These are phyloP conservation scores for Phocoena sinus DNA, from an alignment of 2,113 vertebrate species.

Conservation along the genomic window DNA sequence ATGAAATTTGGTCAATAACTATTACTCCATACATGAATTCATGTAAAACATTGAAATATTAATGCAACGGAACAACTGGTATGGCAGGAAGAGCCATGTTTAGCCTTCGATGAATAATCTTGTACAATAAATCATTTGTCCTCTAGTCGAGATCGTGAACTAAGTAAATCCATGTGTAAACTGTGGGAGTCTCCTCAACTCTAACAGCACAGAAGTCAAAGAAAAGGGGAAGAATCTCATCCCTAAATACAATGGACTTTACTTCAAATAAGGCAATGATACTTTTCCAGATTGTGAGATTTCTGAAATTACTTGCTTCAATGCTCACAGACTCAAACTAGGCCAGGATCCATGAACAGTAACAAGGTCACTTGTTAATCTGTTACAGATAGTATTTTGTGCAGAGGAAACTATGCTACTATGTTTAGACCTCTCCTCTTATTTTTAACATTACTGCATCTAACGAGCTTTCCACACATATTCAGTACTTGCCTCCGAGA, in stretches of 20 bases:
- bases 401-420: conserved; percentile 14
- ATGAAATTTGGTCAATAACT: not conserved
- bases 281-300: conserved; percentile 38
- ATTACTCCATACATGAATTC: not conserved
- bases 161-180: not conserved
- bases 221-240: conserved; percentile 28
- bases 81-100: not conserved
- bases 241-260: conserved; percentile 11
- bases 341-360: conserved; percentile 1
- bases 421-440: conserved; percentile 15
- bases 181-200: not conserved
- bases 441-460: conserved; percentile 36
- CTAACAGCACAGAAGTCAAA: not conserved
- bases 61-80: not conserved
- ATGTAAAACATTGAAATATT: not conserved
- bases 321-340: conserved; percentile 37
- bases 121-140: not conserved
- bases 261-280: conserved; percentile 11
- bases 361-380: conserved; percentile 47
- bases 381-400: conserved; percentile 37
- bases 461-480: not conserved
- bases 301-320: conserved; percentile 55
- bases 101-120: not conserved
- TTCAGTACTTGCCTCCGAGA: conserved; percentile 5
- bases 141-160: not conserved